Evolutionary conservation across 2,113 vertebrate genomes (phyloP), one percentile per base, ranked within the genome.

Genomic region (Lasiurus cinereus): DNA sequence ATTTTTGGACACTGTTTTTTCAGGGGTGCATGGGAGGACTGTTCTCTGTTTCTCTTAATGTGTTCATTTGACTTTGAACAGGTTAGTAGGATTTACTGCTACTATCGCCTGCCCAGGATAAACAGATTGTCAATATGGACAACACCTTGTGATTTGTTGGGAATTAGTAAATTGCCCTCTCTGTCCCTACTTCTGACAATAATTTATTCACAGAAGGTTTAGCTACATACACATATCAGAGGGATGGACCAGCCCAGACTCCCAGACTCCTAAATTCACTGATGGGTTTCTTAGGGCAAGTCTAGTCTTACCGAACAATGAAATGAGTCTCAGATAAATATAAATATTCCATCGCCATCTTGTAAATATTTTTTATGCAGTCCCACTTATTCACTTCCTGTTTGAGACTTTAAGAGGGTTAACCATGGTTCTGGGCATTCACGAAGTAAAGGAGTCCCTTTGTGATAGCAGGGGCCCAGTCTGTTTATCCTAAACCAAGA

Each of bases 11-110:
- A 78, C 3, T 21, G 6, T 66, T 80, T 96, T 95, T 96, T 95
- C 91, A 93, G 22, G 69, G 80, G 48, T 62, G 10, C 19, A 3
- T 90, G 87, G 94, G 95, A 94, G 52, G 79, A 83, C 46, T 93
- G 19, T 76, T 97, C 80, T 95, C 29, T 88, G 8, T 95, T 77
- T 98, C 85, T 96, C 90, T 86, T 93, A 97, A 96, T 92, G 52
- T 93, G 93, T 97, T 97, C 56, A 96, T 97, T 98, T 98, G 97
- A 96, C 96, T 98, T 98, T 97, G 94, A 90, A 36, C 93, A 94
- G 83, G 59, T 96, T 98, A 97, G 97, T 94, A 97, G 91, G 91
- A 97, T 97, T 97, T 96, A 96, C 76, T 94, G 91, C 89, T 90
- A 90, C 93, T 94, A 50, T 88, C 94, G 66, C 78, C 79, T 97